A percentile compares a stretch with the other conserved stretches of the same genome.
Evolutionary conservation across 2,797 vertebrate genomes (phyloP).

Genomic region (Selene dorsalis): DNA sequence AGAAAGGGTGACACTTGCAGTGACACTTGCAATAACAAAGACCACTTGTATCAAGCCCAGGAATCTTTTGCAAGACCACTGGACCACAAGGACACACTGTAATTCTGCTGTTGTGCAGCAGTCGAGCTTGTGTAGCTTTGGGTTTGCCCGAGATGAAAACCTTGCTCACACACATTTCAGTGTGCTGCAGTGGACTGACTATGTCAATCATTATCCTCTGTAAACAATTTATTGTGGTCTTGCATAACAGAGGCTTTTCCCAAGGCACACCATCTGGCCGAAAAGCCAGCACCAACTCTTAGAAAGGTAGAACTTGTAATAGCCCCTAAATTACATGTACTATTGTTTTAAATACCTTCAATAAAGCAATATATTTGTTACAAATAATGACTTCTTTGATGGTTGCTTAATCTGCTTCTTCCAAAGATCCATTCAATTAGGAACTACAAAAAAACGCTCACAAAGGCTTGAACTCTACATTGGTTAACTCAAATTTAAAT

Average conservation of each 20-base stretch:
- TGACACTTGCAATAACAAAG: too few relatives aligned
- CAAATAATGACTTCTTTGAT: conserved; percentile 56
- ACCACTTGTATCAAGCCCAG: neutral
- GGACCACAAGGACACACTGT: too few relatives aligned
- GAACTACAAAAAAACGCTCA: conserved; percentile 49
- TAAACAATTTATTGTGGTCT: neutral
- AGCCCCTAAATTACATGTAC: conserved; percentile 16
- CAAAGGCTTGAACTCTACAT: conserved; percentile 76
- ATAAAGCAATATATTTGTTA: conserved; percentile 33
- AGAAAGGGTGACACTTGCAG: neutral
- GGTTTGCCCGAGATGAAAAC: neutral
- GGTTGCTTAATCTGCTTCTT: conserved; percentile 42
- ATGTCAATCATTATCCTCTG: conserved; percentile 27
- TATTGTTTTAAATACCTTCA: conserved; percentile 26
- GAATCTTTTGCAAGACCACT: conserved; percentile 13
- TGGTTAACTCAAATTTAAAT: conserved; percentile 82
- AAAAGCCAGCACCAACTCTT: conserved; percentile 33
- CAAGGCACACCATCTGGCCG: neutral
- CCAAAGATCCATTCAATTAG: conserved; percentile 70
- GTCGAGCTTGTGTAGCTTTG: neutral
- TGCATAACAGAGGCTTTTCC: conserved; percentile 19
- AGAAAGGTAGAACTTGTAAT: conserved; percentile 2
- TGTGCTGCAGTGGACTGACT: conserved; percentile 9
- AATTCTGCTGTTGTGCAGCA: neutral
- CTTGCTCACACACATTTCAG: neutral